Conservation (phyloP, 2,888 invertebrate species). For the Stenolophus ochropezus region DNA sequence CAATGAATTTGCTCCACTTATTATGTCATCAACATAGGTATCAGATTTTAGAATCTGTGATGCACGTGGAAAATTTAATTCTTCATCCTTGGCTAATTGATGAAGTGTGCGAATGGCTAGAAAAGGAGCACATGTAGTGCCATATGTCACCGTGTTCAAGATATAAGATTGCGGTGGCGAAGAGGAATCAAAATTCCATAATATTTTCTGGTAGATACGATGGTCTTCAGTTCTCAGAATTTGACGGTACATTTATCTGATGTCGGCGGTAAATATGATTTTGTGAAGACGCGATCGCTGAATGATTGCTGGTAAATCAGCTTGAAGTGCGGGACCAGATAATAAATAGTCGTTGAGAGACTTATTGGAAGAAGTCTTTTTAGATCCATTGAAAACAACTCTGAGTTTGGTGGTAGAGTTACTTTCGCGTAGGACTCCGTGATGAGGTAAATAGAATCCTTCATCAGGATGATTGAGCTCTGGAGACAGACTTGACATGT, state of each 20-base stretch:
- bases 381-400: too few species aligned
- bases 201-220: constrained; percentile 37
- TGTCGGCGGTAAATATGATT: constrained; percentile 52
- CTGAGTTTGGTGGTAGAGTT: too few species aligned
- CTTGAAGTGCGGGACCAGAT: constrained; percentile 52
- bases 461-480: too few species aligned
- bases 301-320: constrained; percentile 45
- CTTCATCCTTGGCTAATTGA: too few species aligned
- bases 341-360: constrained; percentile 46
- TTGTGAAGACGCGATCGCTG: constrained; percentile 26
- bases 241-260: constrained; percentile 55
- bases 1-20: background rate
- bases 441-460: too few species aligned
- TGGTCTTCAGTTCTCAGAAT: constrained; percentile 40
- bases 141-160: too few species aligned
- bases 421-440: too few species aligned
- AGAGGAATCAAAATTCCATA: constrained; percentile 17
- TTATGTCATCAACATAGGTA: too few species aligned
- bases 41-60: background rate
- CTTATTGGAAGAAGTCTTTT: too few species aligned
- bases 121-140: background rate
- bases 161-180: background rate
- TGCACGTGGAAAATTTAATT: too few species aligned
- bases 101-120: too few species aligned
- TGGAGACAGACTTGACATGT: too few species aligned